These are phyloP conservation scores for Guaruba guarouba DNA, from an alignment of 2,113 vertebrate genomes.

Conservation along the genomic window DNA sequence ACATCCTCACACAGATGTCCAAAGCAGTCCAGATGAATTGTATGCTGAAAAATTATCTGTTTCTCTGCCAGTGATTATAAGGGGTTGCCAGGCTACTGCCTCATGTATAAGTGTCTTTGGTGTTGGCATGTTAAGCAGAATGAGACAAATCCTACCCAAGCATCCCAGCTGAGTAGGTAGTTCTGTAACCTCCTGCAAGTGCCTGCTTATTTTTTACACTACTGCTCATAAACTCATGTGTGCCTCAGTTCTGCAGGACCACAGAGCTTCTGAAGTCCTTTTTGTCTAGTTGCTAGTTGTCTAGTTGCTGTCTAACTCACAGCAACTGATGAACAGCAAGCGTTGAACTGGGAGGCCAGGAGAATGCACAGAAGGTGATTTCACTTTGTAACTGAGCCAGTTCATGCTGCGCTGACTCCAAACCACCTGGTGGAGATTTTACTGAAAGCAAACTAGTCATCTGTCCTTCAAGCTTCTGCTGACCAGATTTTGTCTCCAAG, in stretches of 20 bases:
- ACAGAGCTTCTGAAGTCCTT: background rate
- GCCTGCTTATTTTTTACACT: background rate
- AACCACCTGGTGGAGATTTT: background rate
- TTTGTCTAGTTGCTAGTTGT: too few relatives aligned
- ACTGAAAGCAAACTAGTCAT: background rate
- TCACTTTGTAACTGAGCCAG: background rate
- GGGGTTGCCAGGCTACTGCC: background rate
- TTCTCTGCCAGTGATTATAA: background rate
- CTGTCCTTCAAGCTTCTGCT: background rate
- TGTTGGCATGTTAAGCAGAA: background rate
- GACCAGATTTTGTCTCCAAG: background rate
- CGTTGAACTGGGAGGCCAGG: background rate
- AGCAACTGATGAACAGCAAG: background rate
- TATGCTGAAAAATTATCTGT: background rate
- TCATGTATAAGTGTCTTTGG: background rate
- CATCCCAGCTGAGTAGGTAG: background rate
- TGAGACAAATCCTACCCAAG: background rate
- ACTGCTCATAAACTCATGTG: background rate
- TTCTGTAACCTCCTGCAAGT: background rate
- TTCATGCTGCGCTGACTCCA: background rate
- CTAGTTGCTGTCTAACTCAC: background rate
- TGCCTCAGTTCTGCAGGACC: background rate
- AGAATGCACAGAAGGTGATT: background rate
- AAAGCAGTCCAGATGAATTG: background rate
- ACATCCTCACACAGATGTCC: background rate